These are phyloP conservation scores for Orthochromis malagaraziensis DNA, from an alignment of 2,113 vertebrate genomes.

Conservation along the genomic window DNA sequence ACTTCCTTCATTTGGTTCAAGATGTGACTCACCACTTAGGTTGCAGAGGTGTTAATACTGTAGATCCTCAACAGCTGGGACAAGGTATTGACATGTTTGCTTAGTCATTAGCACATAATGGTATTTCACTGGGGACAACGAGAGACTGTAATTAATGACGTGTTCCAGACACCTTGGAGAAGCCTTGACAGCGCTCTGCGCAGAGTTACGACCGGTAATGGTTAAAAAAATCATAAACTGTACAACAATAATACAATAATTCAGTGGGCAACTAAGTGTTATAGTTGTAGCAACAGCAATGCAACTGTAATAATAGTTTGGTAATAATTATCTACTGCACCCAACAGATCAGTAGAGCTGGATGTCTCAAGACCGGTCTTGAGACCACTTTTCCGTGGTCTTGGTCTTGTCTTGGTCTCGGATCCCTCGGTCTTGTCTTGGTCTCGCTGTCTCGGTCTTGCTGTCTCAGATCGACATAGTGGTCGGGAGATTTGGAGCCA, in stretches of 20 bases:
- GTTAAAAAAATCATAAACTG: not conserved
- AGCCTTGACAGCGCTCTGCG: not conserved
- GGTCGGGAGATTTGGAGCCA: not conserved
- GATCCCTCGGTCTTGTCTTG: not conserved
- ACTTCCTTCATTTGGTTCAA: not conserved
- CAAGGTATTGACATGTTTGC: not conserved
- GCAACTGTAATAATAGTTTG: not conserved
- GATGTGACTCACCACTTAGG: slow-evolving; percentile 9
- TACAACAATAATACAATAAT: not conserved
- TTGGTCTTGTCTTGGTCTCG: not conserved
- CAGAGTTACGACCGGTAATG: not conserved
- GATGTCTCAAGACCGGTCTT: not conserved
- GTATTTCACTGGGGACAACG: not conserved
- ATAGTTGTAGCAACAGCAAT: not conserved
- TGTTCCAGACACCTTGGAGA: not conserved
- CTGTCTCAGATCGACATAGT: not conserved
- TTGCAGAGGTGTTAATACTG: not conserved
- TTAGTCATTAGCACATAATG: not conserved
- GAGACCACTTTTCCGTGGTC: not conserved
- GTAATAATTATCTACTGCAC: not conserved
- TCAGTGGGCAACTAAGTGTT: not conserved
- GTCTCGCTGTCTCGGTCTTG: not conserved
- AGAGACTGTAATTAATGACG: not conserved
- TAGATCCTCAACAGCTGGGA: slow-evolving; percentile 8
- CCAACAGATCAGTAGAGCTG: not conserved